Evolutionary conservation across 2,888 invertebrate genomes (phyloP), one percentile per base, ranked within the genome.

Genomic region (Neoscelio sp.): DNA sequence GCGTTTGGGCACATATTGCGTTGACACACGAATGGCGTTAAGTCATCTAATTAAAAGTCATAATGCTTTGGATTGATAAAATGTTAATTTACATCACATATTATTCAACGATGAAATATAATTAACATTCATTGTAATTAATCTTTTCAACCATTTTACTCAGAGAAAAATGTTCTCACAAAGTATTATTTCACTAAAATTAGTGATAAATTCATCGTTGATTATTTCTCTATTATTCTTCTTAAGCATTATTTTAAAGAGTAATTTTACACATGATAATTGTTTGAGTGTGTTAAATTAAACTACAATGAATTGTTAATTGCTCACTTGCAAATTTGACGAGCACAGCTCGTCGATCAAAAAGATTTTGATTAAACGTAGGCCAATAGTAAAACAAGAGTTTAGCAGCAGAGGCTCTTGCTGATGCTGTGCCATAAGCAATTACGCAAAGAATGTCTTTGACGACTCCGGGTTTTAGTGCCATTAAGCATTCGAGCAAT

Each of bases 301-400:
- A 23, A 23, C 2, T 6, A 23, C 4, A 33, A 33, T 17, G 5
- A 18, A 17, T 42, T 17, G 1, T 10, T 13, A 12, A 13, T 17
- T 12, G 10, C 26, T 92, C 88, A 96, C 97, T 96, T 81, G 96
- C 95, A 86, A 97, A 95, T 92, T 97, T 97, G 86, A 96, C 95
- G 65, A 97, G 94, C 67, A 97, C 93, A 1, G 96, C 96, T 87
- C 96, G 96, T 62, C 97, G 93, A 89, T 99, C 99, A 85, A 97
- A 96, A 3, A 98, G 93, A 87, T 96, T 96, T 17, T 98, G 96
- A 91, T 99, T 98, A 87, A 99, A 96, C 2, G 98, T 96, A 2
- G 99, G 99, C 99, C 99, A 99, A 91, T 99, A 99, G 92, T 99
- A 98, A 91, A 99, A 99, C 50, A 99, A 93, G 33, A 99, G 92